Evolutionary conservation across 1,140 invertebrate genomes (phyloP), one percentile per base, ranked within the genome.

Genomic region (Drosophila kikkawai): DNA sequence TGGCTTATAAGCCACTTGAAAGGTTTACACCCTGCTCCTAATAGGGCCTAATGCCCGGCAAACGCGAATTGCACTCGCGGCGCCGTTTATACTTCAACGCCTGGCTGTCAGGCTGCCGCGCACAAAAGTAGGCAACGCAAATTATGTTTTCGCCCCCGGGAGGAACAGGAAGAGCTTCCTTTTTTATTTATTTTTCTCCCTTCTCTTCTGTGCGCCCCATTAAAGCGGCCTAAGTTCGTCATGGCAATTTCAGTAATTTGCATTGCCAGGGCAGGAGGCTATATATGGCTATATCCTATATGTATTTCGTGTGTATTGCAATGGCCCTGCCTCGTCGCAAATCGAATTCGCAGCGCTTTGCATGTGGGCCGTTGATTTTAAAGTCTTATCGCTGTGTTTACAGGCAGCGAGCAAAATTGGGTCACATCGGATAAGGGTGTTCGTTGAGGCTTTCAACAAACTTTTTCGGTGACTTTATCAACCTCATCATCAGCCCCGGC

Each of bases 51-150:
- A 74, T 80, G 69, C 82, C 71, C 58, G 53, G 69, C 66, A 60
- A 80, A 71, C 60, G 67, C 58, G 63, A 88, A 84, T 88, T 84
- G 85, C 77, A 88, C 84, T 80, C 85, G 75, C 64, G 78, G 57
- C 83, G 65, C 68, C 61, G 67, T 66, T 86, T 79, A 81, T 64
- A 76, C 63, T 60, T 73, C 65, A 67, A 76, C 75, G 81, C 79
- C 17, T 58, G 45, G 60, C 42, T 57, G 32, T 19, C 50, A 17
- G 50, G 0, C n/a, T 29, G 50, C 47, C 47, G n/a, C 60, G 39
- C 55, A 36, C 55, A 19, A 50, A 88, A 84, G 84, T 81, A 87
- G 84, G 85, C 84, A 83, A 88, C 60, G 41, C 41, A 71, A 73
- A 51, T 58, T 37, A 77, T 85, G 67, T 48, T 51, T 36, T 34